phyloP scores from a whole-genome alignment of 2,113 vertebrate genomes.

The Dicaeum eximium region DNA sequence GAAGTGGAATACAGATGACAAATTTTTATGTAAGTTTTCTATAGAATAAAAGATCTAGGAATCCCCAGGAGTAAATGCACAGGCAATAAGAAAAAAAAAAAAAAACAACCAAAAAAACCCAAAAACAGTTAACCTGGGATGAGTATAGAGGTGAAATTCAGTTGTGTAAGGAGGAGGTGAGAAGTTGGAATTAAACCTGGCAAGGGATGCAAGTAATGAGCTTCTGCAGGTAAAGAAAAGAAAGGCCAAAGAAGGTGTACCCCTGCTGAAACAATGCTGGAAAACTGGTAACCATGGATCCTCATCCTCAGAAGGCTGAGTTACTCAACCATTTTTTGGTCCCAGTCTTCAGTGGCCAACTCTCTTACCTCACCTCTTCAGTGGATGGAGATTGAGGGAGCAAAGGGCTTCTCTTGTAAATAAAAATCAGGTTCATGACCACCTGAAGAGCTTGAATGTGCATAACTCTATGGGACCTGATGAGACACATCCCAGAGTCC shows the following conservation, averaged over 20 bases:
- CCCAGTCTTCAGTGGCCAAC: background rate
- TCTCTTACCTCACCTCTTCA: background rate
- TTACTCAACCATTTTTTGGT: background rate
- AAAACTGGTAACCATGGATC: background rate
- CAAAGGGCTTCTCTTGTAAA: background rate
- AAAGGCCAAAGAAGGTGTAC: background rate
- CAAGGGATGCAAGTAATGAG: fast-evolving
- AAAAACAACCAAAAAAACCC: too few species aligned
- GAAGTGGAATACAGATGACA: background rate
- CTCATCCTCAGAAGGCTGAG: background rate
- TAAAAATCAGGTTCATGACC: background rate
- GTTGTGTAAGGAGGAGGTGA: background rate
- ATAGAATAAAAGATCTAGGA: background rate
- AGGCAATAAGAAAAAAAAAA: background rate
- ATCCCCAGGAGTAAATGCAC: background rate
- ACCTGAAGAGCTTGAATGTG: background rate
- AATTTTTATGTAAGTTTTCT: background rate
- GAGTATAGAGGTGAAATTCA: background rate
- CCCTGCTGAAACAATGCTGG: background rate
- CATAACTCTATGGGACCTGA: background rate
- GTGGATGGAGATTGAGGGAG: background rate
- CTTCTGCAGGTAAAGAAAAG: background rate
- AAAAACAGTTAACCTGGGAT: too few species aligned
- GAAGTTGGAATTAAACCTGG: background rate
- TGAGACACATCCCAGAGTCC: background rate